phyloP scores from a whole-genome alignment of 2,113 vertebrate species.

The Forbesichthys agassizii region DNA sequence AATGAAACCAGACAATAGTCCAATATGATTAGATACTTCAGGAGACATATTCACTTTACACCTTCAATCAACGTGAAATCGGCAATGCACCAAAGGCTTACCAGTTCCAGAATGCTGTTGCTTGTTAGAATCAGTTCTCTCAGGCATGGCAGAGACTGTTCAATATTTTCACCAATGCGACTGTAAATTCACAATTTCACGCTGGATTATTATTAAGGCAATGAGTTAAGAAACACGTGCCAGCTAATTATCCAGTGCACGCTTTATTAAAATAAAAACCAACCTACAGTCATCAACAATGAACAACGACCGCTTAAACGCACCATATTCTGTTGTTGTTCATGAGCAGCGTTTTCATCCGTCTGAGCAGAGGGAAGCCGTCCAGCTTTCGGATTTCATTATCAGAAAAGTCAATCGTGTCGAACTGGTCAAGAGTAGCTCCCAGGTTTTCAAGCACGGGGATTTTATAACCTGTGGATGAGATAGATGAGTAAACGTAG shows the following conservation, averaged over 20 bases:
- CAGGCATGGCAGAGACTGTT: constrained; percentile 85
- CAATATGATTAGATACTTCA: neutral
- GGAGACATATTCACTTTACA: neutral
- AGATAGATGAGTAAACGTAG: neutral
- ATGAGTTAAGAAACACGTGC: neutral
- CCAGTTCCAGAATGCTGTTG: constrained; percentile 96
- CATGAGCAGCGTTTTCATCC: constrained; percentile 90
- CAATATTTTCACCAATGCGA: constrained; percentile 92
- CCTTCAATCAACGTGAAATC: too few relatives aligned
- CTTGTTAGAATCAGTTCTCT: constrained; percentile 92
- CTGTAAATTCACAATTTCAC: constrained; percentile 63
- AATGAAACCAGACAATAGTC: neutral
- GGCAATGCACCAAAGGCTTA: constrained; percentile 63
- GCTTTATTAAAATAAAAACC: neutral
- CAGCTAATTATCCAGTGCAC: neutral
- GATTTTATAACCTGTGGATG: constrained; percentile 87
- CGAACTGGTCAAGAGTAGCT: constrained; percentile 95
- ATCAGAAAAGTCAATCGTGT: constrained; percentile 96
- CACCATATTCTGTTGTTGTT: constrained; percentile 98
- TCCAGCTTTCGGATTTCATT: constrained; percentile 95
- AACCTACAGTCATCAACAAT: neutral
- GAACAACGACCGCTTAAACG: constrained; percentile 20
- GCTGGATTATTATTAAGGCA: too few relatives aligned
- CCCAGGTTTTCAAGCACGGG: constrained; percentile 96
- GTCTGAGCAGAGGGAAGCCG: constrained; percentile 88